phyloP scores from a whole-genome alignment of 2,113 vertebrate genomes.

The Corydoras maculifer region DNA sequence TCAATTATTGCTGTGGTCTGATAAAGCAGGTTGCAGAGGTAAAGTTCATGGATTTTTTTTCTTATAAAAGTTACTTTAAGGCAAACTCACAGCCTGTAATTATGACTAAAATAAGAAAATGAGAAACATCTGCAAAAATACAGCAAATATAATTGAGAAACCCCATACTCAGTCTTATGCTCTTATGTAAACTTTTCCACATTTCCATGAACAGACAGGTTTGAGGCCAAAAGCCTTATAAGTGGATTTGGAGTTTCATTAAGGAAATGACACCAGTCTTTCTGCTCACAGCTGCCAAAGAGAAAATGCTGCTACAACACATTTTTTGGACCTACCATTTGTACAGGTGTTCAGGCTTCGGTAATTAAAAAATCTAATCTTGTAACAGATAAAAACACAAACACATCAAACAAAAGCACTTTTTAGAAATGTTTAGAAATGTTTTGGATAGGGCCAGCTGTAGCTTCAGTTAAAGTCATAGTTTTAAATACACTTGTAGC shows the following conservation, averaged over 20 bases:
- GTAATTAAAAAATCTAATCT: neutral
- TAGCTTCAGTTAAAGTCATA: too few relatives aligned
- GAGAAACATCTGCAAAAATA: too few relatives aligned
- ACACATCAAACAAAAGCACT: neutral
- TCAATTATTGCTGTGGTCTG: neutral
- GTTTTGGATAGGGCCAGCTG: too few relatives aligned
- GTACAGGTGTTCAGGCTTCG: too few relatives aligned
- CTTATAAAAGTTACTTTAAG: too few relatives aligned
- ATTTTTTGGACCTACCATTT: neutral
- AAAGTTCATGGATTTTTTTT: too few relatives aligned
- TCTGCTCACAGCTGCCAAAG: conserved; percentile 7
- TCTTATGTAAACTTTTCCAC: neutral
- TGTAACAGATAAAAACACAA: neutral
- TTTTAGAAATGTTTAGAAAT: too few relatives aligned
- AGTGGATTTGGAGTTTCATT: conserved; percentile 22
- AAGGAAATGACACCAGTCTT: conserved; percentile 18
- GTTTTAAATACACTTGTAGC: too few relatives aligned
- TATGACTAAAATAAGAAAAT: too few relatives aligned
- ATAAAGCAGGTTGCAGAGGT: neutral
- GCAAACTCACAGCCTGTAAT: too few relatives aligned
- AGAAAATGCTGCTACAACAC: neutral
- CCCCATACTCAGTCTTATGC: neutral
- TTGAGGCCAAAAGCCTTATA: conserved; percentile 1
- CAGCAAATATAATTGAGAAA: too few relatives aligned
- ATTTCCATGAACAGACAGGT: conserved; percentile 3